phyloP scores from a whole-genome alignment of 1,140 invertebrate species.

The Steinernema feltiae region DNA sequence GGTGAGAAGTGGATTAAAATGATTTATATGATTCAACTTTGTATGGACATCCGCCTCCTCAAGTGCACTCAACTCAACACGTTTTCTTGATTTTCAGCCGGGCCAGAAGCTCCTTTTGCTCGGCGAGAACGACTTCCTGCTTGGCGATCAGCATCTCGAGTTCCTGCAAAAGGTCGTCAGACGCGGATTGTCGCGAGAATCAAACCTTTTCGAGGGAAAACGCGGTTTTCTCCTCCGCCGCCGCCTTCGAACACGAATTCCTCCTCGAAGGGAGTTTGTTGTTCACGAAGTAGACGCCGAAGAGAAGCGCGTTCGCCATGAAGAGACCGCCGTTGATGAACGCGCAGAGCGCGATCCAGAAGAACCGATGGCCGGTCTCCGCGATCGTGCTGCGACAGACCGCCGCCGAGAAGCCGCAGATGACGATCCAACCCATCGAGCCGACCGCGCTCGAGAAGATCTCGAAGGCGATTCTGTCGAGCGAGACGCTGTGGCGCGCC shows the following conservation, averaged over 20 bases:
- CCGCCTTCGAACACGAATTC: not conserved
- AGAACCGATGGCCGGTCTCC: constrained; percentile 3
- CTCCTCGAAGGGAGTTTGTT: not conserved
- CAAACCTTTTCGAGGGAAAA: not conserved
- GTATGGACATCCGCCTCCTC: too few relatives aligned
- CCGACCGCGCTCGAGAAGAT: constrained; percentile 1
- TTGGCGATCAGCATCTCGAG: not conserved
- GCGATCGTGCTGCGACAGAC: not conserved
- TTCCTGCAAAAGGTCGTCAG: not conserved
- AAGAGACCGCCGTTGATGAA: constrained; percentile 1
- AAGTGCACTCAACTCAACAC: not conserved
- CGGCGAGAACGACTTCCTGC: not conserved
- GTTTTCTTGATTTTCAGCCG: not conserved
- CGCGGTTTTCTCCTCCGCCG: not conserved
- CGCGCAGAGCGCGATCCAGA: not conserved
- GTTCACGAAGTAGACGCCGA: not conserved
- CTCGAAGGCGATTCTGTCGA: not conserved
- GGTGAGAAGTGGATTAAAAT: too few relatives aligned
- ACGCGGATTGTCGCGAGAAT: not conserved
- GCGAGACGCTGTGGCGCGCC: not conserved
- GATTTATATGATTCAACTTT: too few relatives aligned
- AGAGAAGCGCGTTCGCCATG: not conserved
- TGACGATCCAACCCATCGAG: not conserved
- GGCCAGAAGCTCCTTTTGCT: not conserved
- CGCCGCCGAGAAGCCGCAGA: not conserved